A percentile compares a stretch with the other conserved stretches of the same genome.
Evolutionary conservation across 2,888 invertebrate species (phyloP).

Genomic region (Dryomyza anilis): DNA sequence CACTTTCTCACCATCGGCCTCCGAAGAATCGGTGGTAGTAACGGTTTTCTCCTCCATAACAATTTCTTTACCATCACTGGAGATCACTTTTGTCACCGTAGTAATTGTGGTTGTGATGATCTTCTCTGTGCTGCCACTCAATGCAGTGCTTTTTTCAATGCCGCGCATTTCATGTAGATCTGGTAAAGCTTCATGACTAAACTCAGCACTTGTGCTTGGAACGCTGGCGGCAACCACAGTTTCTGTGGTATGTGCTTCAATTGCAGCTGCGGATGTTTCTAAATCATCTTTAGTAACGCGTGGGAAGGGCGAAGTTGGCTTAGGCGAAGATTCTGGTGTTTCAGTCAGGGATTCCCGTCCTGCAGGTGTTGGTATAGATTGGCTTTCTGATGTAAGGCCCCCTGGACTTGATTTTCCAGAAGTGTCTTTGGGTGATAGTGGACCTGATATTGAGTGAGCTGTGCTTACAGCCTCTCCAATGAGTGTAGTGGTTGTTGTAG

Average conservation of each 20-base stretch:
- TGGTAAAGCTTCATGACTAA: constrained; percentile 47
- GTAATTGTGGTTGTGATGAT: constrained; percentile 60
- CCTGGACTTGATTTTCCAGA: constrained; percentile 61
- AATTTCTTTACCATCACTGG: constrained; percentile 57
- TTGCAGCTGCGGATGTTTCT: constrained; percentile 43
- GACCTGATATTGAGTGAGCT: constrained; percentile 51
- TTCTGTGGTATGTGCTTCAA: constrained; percentile 42
- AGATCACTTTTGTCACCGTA: constrained; percentile 59
- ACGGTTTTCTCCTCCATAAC: constrained; percentile 60
- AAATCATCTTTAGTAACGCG: constrained; percentile 56
- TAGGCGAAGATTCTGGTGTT: constrained; percentile 59
- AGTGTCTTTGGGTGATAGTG: constrained; percentile 61
- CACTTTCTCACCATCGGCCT: constrained; percentile 63
- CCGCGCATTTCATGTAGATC: constrained; percentile 58
- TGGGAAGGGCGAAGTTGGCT: constrained; percentile 61
- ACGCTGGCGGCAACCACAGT: constrained; percentile 41
- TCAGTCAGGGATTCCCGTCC: constrained; percentile 67
- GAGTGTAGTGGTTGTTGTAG: constrained; percentile 55
- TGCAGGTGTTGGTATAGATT: constrained; percentile 66
- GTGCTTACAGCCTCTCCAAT: constrained; percentile 41
- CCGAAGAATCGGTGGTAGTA: constrained; percentile 58
- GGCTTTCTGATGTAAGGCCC: constrained; percentile 64
- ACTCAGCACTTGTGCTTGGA: constrained; percentile 25
- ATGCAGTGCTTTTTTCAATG: constrained; percentile 51
- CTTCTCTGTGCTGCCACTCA: constrained; percentile 57